Conservation (phyloP, 2,888 invertebrate genomes). For the Acrobasis repandana region DNA sequence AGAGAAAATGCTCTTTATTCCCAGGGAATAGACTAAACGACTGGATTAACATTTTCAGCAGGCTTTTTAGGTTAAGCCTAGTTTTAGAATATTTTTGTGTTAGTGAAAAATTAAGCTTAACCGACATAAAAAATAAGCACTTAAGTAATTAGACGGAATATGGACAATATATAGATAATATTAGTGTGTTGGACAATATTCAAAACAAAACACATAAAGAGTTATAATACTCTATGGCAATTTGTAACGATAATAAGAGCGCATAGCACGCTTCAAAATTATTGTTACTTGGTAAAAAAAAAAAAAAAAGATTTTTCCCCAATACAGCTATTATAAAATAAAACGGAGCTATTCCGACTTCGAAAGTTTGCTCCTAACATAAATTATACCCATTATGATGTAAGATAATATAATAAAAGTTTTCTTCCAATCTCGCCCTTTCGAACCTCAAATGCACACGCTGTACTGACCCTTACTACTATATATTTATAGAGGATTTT, state of each 20-base stretch:
- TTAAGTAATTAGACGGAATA: no score
- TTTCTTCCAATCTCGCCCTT: slow-evolving; percentile 2
- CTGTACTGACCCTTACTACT: neutral
- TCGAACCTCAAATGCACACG: neutral
- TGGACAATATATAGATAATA: no score
- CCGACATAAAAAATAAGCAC: no score
- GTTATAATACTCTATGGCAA: no score
- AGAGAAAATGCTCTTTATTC: neutral
- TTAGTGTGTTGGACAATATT: no score
- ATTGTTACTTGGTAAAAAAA: no score
- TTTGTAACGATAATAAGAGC: no score
- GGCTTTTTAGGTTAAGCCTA: neutral
- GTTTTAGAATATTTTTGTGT: neutral
- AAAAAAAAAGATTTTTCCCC: neutral
- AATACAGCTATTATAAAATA: neutral
- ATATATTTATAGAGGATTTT: neutral
- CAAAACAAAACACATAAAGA: no score
- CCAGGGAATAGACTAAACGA: neutral
- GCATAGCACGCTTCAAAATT: no score
- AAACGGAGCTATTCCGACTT: neutral
- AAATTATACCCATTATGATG: slow-evolving; percentile 1
- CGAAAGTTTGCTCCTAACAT: neutral
- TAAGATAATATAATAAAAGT: neutral
- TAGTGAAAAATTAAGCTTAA: no score
- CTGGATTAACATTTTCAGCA: neutral